phyloP scores from a whole-genome alignment of 2,888 invertebrate genomes.

The Orthosia gothica region DNA sequence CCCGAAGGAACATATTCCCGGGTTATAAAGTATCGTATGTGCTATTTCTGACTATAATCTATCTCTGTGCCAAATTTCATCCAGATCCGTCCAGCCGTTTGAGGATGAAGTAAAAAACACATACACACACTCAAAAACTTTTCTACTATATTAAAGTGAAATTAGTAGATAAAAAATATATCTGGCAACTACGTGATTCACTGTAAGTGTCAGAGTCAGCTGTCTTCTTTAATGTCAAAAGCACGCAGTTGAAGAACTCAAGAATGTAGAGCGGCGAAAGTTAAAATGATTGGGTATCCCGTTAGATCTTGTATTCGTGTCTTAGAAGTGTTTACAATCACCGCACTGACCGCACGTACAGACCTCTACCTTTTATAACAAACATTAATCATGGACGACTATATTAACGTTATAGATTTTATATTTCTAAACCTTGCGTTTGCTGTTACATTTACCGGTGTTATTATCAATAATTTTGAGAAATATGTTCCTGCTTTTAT shows the following conservation, averaged over 20 bases:
- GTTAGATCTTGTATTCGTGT: slow-evolving; percentile 67
- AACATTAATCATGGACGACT: slow-evolving; percentile 60
- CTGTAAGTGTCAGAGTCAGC: slow-evolving; percentile 28
- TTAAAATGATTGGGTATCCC: slow-evolving; percentile 66
- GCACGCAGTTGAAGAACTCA: background rate
- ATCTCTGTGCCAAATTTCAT: no score
- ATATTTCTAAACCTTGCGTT: slow-evolving; percentile 86
- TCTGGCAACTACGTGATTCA: slow-evolving; percentile 19
- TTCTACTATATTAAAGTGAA: background rate
- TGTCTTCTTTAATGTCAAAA: slow-evolving; percentile 23
- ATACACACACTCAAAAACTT: no score
- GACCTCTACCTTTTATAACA: slow-evolving; percentile 35
- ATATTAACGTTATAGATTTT: slow-evolving; percentile 85
- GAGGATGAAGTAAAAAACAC: no score
- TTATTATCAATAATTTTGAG: slow-evolving; percentile 93
- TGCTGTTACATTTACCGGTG: slow-evolving; percentile 90
- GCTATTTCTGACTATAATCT: no score
- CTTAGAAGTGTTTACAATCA: slow-evolving; percentile 51
- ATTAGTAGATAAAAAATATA: background rate
- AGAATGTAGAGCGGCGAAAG: slow-evolving; percentile 60
- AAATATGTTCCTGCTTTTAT: slow-evolving; percentile 93
- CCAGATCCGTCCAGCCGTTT: no score
- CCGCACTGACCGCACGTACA: slow-evolving; percentile 39
- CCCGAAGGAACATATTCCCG: no score
- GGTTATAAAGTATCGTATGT: no score